These are phyloP conservation scores for Saimiri boliviensis DNA, from an alignment of 2,113 vertebrate genomes.

Conservation along the genomic window DNA sequence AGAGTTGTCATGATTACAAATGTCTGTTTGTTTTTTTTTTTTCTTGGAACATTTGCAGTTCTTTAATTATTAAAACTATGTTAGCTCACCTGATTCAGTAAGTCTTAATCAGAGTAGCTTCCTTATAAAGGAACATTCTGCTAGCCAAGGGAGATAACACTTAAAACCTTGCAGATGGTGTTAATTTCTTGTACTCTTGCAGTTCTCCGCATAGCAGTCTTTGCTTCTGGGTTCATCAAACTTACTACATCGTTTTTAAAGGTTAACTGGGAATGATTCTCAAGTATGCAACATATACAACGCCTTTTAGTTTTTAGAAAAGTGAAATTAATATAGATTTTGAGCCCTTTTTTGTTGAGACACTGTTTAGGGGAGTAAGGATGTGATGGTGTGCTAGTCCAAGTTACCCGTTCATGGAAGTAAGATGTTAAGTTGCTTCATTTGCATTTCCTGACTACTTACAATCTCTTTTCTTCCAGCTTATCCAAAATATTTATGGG, in stretches of 20 bases:
- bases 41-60: neutral
- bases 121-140: neutral
- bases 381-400: neutral
- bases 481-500: neutral
- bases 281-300: neutral
- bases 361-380: neutral
- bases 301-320: neutral
- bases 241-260: neutral
- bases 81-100: neutral
- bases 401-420: neutral
- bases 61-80: slow-evolving; percentile 7
- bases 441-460: neutral
- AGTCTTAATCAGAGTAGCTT: neutral
- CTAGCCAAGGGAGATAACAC: neutral
- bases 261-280: neutral
- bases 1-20: neutral
- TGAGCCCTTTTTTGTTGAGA: neutral
- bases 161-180: neutral
- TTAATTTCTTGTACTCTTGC: neutral
- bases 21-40: neutral
- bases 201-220: neutral
- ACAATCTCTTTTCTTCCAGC: neutral
- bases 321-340: neutral
- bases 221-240: neutral
- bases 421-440: neutral